Evolutionary conservation across 2,888 invertebrate genomes (phyloP), one percentile per base, ranked within the genome.

Genomic region (Pachymerium ferrugineum): DNA sequence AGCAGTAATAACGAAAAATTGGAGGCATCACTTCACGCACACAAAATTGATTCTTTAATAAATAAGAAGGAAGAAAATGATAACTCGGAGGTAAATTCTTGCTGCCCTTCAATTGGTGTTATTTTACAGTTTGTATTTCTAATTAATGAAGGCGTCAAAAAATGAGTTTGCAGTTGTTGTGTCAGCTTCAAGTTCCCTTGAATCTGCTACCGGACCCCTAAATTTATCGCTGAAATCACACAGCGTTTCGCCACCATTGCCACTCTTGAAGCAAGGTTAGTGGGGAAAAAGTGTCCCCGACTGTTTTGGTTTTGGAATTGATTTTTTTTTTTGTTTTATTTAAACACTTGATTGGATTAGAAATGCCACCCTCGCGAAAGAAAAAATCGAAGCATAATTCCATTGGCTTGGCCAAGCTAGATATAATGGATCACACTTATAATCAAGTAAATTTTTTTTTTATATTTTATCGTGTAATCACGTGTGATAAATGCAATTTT

Each of bases 391-490:
- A 54, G 28, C 54, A 1, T 2, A 54, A 54, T 54, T 54, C n/a
- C n/a, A n/a, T 22, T 25, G 54, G 54, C 12, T 54, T 54, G 54
- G 54, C 54, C 12, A 54, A 54, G 12, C 28, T 54, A 28, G 54
- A 54, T 25, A 54, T n/a, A n/a, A n/a, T 54, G 54, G 54, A 54
- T 54, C 54, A 54, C 22, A 54, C 54, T 22, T 54, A 54, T 28
- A 54, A 54, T 54, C 54, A 54, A 54, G 54, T 54, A 5, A 5
- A 28, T 25, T 12, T 12, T 54, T 25, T 19, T 4, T 22, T 25
- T 22, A 19, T 16, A 47, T 6, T 47, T 1, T 25, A 54, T 8
- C 22, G n/a, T n/a, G n/a, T n/a, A n/a, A n/a, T n/a, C n/a, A n/a
- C n/a, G n/a, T n/a, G n/a, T n/a, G n/a, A n/a, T n/a, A n/a, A n/a